Conservation (phyloP, 2,113 vertebrate genomes). For the Hirundichthys speculiger region DNA sequence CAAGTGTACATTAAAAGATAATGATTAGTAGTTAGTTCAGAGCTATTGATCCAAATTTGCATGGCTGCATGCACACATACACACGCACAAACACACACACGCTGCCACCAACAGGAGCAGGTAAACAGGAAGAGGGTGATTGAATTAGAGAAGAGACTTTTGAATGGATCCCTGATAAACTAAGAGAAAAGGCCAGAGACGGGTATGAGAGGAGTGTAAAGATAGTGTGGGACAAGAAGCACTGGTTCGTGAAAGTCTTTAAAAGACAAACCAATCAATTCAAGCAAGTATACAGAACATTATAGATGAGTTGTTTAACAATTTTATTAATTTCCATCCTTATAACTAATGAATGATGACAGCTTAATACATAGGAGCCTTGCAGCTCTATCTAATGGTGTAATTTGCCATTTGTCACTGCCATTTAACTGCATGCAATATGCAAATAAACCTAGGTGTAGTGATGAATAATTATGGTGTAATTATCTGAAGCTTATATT, state of each 20-base stretch:
- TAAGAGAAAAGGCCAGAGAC: conserved; percentile 18
- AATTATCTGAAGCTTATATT: too few relatives aligned
- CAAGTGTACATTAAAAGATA: conserved; percentile 49
- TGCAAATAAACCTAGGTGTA: too few relatives aligned
- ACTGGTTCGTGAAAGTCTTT: conserved; percentile 37
- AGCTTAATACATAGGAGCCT: too few relatives aligned
- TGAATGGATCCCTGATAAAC: conserved; percentile 22
- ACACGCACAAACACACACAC: conserved; percentile 30
- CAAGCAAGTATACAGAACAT: not conserved
- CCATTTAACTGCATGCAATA: too few relatives aligned
- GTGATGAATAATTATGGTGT: too few relatives aligned
- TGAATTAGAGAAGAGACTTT: conserved; percentile 58
- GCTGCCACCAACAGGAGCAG: conserved; percentile 33
- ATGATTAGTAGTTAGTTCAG: conserved; percentile 54
- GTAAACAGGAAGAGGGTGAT: conserved; percentile 70
- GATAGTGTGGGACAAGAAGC: conserved; percentile 39
- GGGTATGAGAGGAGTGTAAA: conserved; percentile 13
- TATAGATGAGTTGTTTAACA: conserved; percentile 18
- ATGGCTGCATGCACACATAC: conserved; percentile 55
- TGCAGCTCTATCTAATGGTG: too few relatives aligned
- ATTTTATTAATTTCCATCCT: not conserved
- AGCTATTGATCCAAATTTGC: conserved; percentile 59
- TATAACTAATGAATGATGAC: too few relatives aligned
- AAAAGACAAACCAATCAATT: conserved; percentile 29
- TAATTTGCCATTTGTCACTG: too few relatives aligned